phyloP scores from a whole-genome alignment of 1,140 invertebrate genomes.

The Stenopsyche tienmushanensis region DNA sequence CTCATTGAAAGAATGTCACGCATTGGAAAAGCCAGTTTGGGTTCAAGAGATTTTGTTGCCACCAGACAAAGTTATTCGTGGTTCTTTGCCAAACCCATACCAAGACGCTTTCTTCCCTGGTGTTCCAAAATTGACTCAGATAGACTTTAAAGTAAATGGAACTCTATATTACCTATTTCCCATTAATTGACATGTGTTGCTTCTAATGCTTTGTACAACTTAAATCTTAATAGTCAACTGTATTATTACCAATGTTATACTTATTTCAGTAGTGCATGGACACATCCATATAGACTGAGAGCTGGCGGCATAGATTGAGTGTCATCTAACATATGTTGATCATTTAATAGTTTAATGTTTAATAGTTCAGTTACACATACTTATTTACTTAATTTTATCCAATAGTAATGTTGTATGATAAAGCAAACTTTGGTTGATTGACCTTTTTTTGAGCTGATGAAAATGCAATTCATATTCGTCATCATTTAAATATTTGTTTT shows the following conservation, averaged over 20 bases:
- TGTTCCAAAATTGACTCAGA: slow-evolving; percentile 86
- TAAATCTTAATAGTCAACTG: too few relatives aligned
- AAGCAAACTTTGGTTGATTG: not conserved
- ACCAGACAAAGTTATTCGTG: slow-evolving; percentile 65
- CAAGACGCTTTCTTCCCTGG: slow-evolving; percentile 79
- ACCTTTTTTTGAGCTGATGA: not conserved
- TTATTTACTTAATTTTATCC: not conserved
- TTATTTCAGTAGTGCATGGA: too few relatives aligned
- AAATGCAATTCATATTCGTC: not conserved
- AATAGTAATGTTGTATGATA: not conserved
- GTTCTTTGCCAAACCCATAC: slow-evolving; percentile 69
- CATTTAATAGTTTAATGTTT: too few relatives aligned
- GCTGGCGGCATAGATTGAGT: too few relatives aligned
- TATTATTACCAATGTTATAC: too few relatives aligned
- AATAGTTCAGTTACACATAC: too few relatives aligned
- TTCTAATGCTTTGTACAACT: too few relatives aligned
- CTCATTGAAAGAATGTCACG: slow-evolving; percentile 60
- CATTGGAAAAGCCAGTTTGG: slow-evolving; percentile 56
- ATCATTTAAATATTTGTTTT: not conserved
- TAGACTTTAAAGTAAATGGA: slow-evolving; percentile 72
- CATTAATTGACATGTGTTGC: too few relatives aligned
- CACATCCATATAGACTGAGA: too few relatives aligned
- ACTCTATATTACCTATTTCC: not conserved
- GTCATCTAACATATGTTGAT: too few relatives aligned
- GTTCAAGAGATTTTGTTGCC: slow-evolving; percentile 64